Evolutionary conservation across 2,888 invertebrate genomes (phyloP), one percentile per base, ranked within the genome.

Genomic region (Ennomos fuscantarius): DNA sequence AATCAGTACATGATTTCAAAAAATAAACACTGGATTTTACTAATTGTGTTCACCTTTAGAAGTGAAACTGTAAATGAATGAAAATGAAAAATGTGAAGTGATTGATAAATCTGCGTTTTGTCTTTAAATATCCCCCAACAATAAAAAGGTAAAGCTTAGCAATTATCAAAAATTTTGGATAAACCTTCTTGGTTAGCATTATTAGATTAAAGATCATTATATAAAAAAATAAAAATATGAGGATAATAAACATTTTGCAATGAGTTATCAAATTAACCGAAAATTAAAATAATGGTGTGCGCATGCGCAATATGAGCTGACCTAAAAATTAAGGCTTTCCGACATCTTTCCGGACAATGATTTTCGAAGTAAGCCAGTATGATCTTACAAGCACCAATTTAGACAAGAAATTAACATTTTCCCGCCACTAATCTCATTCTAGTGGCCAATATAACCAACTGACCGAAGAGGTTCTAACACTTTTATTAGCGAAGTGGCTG

Each of bases 361-460:
- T 63, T 65, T 59, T 60, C 55, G 73, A 74, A 73, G 73, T 73
- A 71, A 73, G 72, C 58, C 65, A 66, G 63, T 67, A 55, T 69
- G 65, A 46, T 42, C 42, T 41, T 57, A 62, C 68, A 64, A 67
- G 60, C 47, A 59, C 60, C 52, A 62, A 65, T 63, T 66, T 66
- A 68, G 57, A 70, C 57, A 62, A 35, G 51, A 69, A 70, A 73
- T 73, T 78, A 69, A 67, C 78, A 76, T 76, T 37, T 46, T 10
- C 42, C 43, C 35, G 36, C 42, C 35, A 47, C 46, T 56, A 66
- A 41, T 65, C 57, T 67, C 49, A 70, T 56, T 68, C 65, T 60
- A 37, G 65, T 63, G 55, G 52, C 60, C 71, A 54, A 70, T 62
- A 70, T 78, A 69, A n/a, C 58, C 69, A 78, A 58, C 75, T 74